These are phyloP conservation scores for Premnoplex brunnescens DNA, from an alignment of 2,797 vertebrate species.

Conservation along the genomic window DNA sequence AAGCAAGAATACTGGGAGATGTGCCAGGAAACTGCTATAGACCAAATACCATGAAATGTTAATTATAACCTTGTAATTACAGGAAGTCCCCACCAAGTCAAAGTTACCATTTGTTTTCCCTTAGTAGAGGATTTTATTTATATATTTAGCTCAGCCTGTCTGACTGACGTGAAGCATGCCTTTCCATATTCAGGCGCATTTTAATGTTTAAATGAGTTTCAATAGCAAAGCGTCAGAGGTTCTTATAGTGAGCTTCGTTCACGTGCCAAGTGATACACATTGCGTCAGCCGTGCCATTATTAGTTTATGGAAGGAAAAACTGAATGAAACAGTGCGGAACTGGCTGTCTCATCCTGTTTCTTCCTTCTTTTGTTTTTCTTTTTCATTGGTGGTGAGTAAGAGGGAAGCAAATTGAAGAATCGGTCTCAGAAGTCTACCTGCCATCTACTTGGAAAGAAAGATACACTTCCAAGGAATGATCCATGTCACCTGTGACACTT, in stretches of 20 bases:
- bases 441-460: not conserved
- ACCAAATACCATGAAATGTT: not conserved
- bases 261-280: rapidly evolving
- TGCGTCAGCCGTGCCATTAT: not conserved
- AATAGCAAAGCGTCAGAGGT: not conserved
- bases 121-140: not conserved
- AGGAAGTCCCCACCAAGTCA: not conserved
- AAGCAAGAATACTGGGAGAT: constrained; percentile 4
- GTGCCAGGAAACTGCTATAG: not conserved
- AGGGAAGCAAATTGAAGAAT: not conserved
- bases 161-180: not conserved
- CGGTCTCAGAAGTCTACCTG: not conserved
- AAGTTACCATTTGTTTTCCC: not conserved
- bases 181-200: not conserved
- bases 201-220: not conserved
- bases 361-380: not conserved
- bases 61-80: not conserved
- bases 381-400: not conserved
- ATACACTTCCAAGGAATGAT: not conserved
- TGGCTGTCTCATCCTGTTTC: not conserved
- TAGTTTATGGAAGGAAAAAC: not conserved
- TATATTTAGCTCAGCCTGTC: not conserved
- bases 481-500: not conserved
- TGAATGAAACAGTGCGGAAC: not conserved
- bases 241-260: not conserved